phyloP scores from a whole-genome alignment of 2,113 vertebrate genomes.

The Lepisosteus oculatus region DNA sequence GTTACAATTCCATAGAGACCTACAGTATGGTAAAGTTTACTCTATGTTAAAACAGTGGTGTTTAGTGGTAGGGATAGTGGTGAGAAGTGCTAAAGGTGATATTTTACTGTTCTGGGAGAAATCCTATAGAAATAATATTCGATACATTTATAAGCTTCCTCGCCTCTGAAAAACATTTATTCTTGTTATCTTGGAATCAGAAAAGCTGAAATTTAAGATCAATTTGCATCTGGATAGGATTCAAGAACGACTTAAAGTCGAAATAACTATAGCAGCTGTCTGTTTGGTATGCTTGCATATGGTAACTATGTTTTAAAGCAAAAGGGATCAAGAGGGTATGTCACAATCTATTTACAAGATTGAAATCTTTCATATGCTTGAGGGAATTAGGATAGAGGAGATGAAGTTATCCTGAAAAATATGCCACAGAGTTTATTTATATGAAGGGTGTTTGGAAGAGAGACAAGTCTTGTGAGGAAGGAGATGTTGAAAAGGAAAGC shows the following conservation, averaged over 20 bases:
- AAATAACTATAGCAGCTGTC: slow-evolving; percentile 51
- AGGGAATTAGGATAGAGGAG: slow-evolving; percentile 18
- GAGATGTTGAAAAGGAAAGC: slow-evolving; percentile 16
- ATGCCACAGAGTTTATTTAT: slow-evolving; percentile 35
- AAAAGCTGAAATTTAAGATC: slow-evolving; percentile 35
- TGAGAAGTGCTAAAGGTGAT: background rate
- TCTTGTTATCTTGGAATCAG: slow-evolving; percentile 42
- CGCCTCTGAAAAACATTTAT: slow-evolving; percentile 16
- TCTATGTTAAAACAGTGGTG: too few species aligned
- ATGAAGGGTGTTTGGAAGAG: slow-evolving; percentile 18
- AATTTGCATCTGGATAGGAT: slow-evolving; percentile 42
- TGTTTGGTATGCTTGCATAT: slow-evolving; percentile 38
- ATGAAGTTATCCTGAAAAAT: slow-evolving; percentile 31
- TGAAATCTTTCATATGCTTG: slow-evolving; percentile 26
- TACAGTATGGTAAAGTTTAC: too few species aligned
- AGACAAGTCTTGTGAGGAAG: slow-evolving; percentile 9
- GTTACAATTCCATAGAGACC: too few species aligned
- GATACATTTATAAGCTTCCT: slow-evolving; percentile 4
- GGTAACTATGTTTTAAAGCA: slow-evolving; percentile 24
- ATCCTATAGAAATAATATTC: background rate
- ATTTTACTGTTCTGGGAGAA: slow-evolving; percentile 13
- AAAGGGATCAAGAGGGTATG: slow-evolving; percentile 16
- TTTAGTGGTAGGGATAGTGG: too few species aligned
- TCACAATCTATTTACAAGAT: slow-evolving; percentile 27
- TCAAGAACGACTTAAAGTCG: slow-evolving; percentile 47